Evolutionary conservation across 2,113 vertebrate species (phyloP).

Genomic region (Neotoma lepida): DNA sequence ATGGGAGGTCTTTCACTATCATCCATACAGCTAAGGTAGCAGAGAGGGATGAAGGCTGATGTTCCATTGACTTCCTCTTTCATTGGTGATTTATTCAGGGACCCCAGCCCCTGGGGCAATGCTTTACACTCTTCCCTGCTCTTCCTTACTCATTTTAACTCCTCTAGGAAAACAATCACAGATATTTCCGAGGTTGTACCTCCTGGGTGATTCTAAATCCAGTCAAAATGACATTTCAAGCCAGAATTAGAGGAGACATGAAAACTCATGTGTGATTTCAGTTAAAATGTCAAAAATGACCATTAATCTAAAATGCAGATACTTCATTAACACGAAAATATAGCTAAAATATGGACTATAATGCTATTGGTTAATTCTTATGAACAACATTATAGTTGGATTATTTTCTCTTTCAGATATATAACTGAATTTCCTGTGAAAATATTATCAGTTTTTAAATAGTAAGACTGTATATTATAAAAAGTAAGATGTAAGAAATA

Average conservation of each 20-base stretch:
- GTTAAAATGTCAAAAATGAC: neutral
- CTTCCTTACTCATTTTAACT: neutral
- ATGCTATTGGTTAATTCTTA: neutral
- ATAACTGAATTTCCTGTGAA: neutral
- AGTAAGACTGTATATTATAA: neutral
- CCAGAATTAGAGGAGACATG: neutral
- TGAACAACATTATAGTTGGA: neutral
- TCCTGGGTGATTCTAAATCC: neutral
- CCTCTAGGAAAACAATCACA: neutral
- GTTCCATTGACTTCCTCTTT: no score
- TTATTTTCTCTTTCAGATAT: neutral
- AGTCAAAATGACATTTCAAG: neutral
- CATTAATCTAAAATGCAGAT: neutral
- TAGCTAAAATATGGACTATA: neutral
- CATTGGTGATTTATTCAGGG: rapidly evolving
- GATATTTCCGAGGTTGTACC: neutral
- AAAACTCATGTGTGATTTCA: neutral
- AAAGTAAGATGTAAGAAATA: neutral
- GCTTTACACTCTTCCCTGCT: neutral
- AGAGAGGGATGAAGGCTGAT: neutral
- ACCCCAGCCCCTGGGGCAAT: no score
- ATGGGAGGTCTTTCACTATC: no score
- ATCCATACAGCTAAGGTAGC: neutral
- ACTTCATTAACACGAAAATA: neutral
- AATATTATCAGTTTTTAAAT: neutral